phyloP scores from a whole-genome alignment of 2,797 vertebrate genomes.

The Pipistrellus nathusii region DNA sequence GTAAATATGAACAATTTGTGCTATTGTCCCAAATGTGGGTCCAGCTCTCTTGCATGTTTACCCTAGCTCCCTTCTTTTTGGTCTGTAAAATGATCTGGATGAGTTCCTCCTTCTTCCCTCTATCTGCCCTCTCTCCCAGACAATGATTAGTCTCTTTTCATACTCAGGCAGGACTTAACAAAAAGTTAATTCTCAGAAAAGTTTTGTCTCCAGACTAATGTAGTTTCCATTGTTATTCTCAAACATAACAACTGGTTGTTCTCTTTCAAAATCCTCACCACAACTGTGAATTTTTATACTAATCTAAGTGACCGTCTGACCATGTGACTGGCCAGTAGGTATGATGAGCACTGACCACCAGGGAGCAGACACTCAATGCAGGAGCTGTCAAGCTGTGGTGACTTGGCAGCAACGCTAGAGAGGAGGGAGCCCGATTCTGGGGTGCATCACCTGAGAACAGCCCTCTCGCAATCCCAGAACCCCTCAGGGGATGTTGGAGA shows the following conservation, averaged over 20 bases:
- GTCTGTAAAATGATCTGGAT: neutral
- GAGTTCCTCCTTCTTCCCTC: neutral
- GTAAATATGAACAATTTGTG: neutral
- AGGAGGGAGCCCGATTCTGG: too few relatives aligned
- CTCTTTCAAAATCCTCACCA: conserved; percentile 1
- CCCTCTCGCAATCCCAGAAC: too few relatives aligned
- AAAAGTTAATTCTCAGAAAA: conserved; percentile 7
- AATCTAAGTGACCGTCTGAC: neutral
- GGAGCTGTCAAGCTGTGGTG: too few relatives aligned
- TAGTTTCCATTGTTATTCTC: neutral
- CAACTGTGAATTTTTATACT: neutral
- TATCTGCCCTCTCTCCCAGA: neutral
- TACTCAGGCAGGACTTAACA: neutral
- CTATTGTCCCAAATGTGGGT: neutral
- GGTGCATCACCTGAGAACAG: too few relatives aligned
- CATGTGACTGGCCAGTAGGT: too few relatives aligned
- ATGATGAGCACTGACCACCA: too few relatives aligned
- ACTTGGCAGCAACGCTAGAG: too few relatives aligned
- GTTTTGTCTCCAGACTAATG: neutral
- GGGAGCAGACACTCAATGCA: too few relatives aligned
- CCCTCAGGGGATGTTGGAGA: too few relatives aligned
- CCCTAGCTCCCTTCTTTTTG: neutral
- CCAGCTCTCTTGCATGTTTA: neutral
- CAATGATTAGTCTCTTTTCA: neutral
- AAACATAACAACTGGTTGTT: neutral